phyloP scores from a whole-genome alignment of 2,797 vertebrate species.

The Aythya fuligula region DNA sequence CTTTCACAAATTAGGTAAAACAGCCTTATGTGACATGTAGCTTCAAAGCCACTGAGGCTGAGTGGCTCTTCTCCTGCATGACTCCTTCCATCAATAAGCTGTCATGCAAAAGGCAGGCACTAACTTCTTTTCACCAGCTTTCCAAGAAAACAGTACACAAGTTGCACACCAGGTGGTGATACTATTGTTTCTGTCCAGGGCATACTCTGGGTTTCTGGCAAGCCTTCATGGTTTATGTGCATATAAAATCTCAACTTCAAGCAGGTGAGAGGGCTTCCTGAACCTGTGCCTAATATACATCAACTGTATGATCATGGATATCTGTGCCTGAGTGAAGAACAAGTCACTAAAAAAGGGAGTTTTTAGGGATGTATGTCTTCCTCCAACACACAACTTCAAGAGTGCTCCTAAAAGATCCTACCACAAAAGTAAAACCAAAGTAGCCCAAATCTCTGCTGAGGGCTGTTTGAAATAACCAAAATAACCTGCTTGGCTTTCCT shows the following conservation, averaged over 20 bases:
- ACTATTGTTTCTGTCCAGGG: neutral
- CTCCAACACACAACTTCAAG: neutral
- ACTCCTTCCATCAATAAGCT: neutral
- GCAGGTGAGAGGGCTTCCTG: accelerated
- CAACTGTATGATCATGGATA: neutral
- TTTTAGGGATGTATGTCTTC: neutral
- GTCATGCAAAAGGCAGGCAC: neutral
- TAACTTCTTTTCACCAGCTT: neutral
- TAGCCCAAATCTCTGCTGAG: neutral
- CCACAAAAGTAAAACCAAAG: neutral
- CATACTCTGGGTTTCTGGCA: neutral
- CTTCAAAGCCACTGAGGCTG: neutral
- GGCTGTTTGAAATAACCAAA: conserved; percentile 25
- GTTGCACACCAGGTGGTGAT: neutral
- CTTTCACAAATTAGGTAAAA: neutral
- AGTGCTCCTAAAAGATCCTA: neutral
- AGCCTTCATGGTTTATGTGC: neutral
- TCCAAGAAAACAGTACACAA: neutral
- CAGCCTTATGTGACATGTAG: neutral
- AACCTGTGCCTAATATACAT: neutral
- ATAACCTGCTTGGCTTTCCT: conserved; percentile 50
- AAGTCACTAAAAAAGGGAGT: neutral
- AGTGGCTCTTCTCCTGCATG: neutral
- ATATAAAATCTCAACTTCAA: neutral
- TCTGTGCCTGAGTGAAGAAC: neutral